These are phyloP conservation scores for Halcyon smyrnensis DNA, from an alignment of 2,797 vertebrate genomes.

Conservation along the genomic window DNA sequence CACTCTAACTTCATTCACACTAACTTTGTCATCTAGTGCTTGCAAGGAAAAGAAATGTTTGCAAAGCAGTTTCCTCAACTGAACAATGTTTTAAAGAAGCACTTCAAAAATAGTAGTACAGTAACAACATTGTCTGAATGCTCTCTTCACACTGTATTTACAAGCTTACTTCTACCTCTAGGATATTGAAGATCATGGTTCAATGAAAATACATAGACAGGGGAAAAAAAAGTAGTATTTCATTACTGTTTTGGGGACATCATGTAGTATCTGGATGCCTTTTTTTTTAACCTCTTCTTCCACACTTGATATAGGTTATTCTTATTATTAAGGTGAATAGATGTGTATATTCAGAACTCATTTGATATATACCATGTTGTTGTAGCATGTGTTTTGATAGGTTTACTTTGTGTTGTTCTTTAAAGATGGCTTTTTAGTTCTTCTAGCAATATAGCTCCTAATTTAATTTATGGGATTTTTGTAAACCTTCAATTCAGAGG, in stretches of 20 bases:
- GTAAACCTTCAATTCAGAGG: neutral
- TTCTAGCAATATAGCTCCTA: neutral
- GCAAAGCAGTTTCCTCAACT: neutral
- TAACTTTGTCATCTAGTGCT: neutral
- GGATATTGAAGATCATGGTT: neutral
- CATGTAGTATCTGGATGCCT: neutral
- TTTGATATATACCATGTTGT: neutral
- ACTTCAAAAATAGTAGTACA: neutral
- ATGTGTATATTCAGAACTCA: neutral
- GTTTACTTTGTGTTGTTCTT: neutral
- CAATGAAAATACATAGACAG: neutral
- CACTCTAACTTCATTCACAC: neutral
- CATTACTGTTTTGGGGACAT: neutral
- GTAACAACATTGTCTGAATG: neutral
- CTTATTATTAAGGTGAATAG: neutral
- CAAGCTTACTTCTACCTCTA: neutral
- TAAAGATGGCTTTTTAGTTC: neutral
- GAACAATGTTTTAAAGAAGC: neutral
- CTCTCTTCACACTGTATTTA: neutral
- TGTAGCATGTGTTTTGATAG: rapidly evolving
- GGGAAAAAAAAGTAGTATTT: rapidly evolving
- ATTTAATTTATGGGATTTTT: neutral
- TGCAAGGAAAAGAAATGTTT: neutral
- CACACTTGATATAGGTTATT: neutral
- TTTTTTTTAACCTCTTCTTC: neutral